These are phyloP conservation scores for Stigmatopora argus DNA, from an alignment of 2,113 vertebrate genomes.

Conservation along the genomic window DNA sequence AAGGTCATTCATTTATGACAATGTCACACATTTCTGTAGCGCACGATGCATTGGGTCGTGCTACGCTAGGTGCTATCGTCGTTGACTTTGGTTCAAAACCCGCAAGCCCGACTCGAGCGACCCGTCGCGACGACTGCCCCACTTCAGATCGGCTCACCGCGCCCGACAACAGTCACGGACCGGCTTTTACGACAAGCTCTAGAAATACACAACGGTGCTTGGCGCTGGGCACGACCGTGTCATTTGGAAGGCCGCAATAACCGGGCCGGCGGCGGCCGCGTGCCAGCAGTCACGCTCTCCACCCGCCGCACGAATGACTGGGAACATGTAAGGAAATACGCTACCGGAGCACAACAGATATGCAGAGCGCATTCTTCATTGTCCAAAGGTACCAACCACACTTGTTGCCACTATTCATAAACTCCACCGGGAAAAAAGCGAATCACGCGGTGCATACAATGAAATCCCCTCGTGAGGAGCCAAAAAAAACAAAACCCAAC, in stretches of 20 bases:
- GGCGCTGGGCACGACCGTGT: slow-evolving; percentile 17
- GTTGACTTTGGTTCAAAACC: slow-evolving; percentile 32
- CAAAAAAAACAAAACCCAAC: neutral
- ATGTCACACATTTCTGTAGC: neutral
- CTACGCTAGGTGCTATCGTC: slow-evolving; percentile 14
- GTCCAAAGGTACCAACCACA: neutral
- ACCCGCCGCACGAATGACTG: slow-evolving; percentile 14
- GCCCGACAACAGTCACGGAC: slow-evolving; percentile 36
- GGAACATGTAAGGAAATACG: slow-evolving; percentile 11
- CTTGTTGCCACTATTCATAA: neutral
- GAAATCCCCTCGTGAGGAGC: neutral
- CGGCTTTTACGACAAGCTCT: slow-evolving; percentile 39
- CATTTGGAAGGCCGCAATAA: slow-evolving; percentile 34
- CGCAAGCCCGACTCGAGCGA: slow-evolving; percentile 39
- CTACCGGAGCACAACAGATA: neutral
- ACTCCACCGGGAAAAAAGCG: neutral
- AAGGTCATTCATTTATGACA: neutral
- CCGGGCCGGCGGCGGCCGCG: slow-evolving; percentile 2
- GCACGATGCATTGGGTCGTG: neutral
- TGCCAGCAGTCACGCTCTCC: slow-evolving; percentile 10
- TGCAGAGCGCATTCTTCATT: neutral
- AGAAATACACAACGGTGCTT: slow-evolving; percentile 43
- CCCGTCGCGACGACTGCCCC: slow-evolving; percentile 49
- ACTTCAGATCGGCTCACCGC: slow-evolving; percentile 39
- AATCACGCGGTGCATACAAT: neutral